These are phyloP conservation scores for Limonius californicus DNA, from an alignment of 1,140 invertebrate species.

Conservation along the genomic window DNA sequence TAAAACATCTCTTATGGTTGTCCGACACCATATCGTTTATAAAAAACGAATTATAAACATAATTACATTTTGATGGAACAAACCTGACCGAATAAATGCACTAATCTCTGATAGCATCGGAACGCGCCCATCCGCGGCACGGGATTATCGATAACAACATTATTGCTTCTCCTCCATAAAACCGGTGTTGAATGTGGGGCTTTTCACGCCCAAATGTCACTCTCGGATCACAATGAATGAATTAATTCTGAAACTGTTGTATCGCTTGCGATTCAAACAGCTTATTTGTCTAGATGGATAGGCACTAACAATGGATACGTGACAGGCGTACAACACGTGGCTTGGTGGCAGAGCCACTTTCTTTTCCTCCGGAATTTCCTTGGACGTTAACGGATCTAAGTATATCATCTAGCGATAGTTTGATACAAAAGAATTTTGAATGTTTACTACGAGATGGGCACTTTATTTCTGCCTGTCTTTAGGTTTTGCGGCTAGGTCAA, in stretches of 20 bases:
- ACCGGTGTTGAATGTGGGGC: background rate
- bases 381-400: no score
- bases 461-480: no score
- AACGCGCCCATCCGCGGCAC: slow-evolving; percentile 22
- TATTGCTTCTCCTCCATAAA: background rate
- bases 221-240: background rate
- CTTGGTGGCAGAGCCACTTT: no score
- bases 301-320: slow-evolving; percentile 5
- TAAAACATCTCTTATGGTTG: slow-evolving; percentile 33
- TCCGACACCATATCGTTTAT: slow-evolving; percentile 27
- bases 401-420: no score
- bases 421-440: no score
- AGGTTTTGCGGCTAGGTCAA: no score
- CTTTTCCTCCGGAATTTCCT: no score
- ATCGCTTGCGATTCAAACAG: background rate
- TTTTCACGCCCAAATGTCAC: slow-evolving; percentile 9
- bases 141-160: slow-evolving; percentile 4
- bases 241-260: slow-evolving; percentile 2
- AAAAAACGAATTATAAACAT: slow-evolving; percentile 40
- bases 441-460: no score
- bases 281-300: slow-evolving; percentile 10
- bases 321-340: background rate
- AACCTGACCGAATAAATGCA: slow-evolving; percentile 30
- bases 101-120: slow-evolving; percentile 26
- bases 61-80: slow-evolving; percentile 40